phyloP scores from a whole-genome alignment of 2,888 invertebrate genomes.

The Xanthorhoe spadicearia region DNA sequence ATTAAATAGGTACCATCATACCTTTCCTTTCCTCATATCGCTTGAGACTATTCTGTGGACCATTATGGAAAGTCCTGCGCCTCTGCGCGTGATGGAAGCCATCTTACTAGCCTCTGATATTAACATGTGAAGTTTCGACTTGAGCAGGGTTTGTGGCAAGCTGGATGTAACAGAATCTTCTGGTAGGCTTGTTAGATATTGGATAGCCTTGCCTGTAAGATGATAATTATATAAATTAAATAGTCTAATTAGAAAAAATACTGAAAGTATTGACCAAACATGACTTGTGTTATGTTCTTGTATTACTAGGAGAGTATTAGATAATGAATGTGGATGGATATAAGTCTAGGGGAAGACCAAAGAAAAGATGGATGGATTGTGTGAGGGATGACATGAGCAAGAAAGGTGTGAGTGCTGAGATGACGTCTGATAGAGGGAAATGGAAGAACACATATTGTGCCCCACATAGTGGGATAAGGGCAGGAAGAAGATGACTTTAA shows the following conservation, averaged over 20 bases:
- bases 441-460: too few species aligned
- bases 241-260: neutral
- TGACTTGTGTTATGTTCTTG: too few species aligned
- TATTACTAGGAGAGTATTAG: too few species aligned
- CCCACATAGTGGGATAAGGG: too few species aligned
- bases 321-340: too few species aligned
- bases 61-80: conserved; percentile 92
- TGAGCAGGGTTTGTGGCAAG: conserved; percentile 67
- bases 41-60: conserved; percentile 89
- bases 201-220: conserved; percentile 77
- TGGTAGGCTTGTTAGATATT: conserved; percentile 69
- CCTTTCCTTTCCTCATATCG: conserved; percentile 84
- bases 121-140: conserved; percentile 74
- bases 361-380: too few species aligned
- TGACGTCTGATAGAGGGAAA: too few species aligned
- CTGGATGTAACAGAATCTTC: conserved; percentile 61
- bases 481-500: too few species aligned
- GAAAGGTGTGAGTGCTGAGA: too few species aligned
- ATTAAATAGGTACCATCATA: conserved; percentile 48
- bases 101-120: conserved; percentile 71
- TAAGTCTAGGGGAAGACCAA: too few species aligned
- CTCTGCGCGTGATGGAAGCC: conserved; percentile 88
- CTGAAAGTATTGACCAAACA: too few species aligned
- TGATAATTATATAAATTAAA: neutral
- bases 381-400: too few species aligned